A percentile compares a stretch with the other conserved stretches of the same genome.
Evolutionary conservation across 2,888 invertebrate genomes (phyloP).

Genomic region (Mimas tiliae): DNA sequence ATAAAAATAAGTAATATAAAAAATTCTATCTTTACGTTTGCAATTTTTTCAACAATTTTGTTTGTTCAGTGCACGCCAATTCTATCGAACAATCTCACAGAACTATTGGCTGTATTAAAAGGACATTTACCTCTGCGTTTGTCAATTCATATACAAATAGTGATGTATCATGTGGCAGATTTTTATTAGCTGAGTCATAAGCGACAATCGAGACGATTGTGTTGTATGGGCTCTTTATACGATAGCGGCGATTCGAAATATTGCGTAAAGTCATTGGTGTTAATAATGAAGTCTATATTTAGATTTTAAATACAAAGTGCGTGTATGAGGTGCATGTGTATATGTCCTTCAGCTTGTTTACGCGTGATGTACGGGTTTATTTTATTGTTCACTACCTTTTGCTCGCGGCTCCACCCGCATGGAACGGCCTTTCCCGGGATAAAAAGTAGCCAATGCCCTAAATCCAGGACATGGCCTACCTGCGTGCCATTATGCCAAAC

Average conservation of each 20-base stretch:
- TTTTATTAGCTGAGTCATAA: constrained; percentile 16
- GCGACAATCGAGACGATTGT: constrained; percentile 21
- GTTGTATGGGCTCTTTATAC: constrained; percentile 22
- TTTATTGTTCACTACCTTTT: neutral
- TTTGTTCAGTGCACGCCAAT: no score
- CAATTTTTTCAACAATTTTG: no score
- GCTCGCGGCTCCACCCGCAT: no score
- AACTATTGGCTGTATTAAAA: neutral
- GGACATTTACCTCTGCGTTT: constrained; percentile 14
- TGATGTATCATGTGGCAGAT: constrained; percentile 13
- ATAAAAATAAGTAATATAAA: no score
- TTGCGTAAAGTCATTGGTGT: constrained; percentile 21
- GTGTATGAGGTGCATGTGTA: neutral
- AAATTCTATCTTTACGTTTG: no score
- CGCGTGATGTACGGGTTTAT: neutral
- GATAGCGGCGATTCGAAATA: constrained; percentile 20
- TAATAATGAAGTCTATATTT: constrained; percentile 9
- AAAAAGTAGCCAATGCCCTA: no score
- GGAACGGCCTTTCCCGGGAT: no score
- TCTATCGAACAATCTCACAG: neutral
- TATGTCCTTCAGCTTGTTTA: neutral
- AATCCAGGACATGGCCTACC: no score
- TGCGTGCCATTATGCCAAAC: no score
- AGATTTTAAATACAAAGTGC: constrained; percentile 10
- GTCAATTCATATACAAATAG: constrained; percentile 11